Base-by-base conservation (phyloP, 2,113 vertebrate species). In the Nycticebus coucang region DNA sequence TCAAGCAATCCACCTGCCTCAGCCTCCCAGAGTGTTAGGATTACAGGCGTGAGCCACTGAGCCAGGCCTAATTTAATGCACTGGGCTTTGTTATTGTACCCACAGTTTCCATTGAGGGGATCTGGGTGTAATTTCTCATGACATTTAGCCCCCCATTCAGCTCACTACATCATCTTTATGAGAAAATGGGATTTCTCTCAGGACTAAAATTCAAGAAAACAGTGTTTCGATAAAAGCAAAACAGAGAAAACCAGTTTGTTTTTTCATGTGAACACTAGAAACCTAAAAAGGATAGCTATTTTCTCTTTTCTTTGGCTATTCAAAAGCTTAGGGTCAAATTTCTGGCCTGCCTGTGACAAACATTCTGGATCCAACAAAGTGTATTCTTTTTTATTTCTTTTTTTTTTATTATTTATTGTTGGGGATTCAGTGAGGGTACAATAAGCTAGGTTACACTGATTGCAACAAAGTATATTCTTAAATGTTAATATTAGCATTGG, bases 141-240 rank as follows among this genome's bases (percentile, higher is more conserved):
- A 82, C 12, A n/a, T 24, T 24, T 60, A 53, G 69, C 92, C 68
- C 50, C 50, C 35, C 71, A 71, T 45, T 87, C 91, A 87, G 30
- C 18, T 78, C 62, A 96, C 72, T 87, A 68, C 45, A 53, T 91
- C 33, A 85, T 50, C 88, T 64, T 60, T 22, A 82, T 21, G 35
- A 78, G 50, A 33, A 90, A 50, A 72, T 7, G 7, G 41, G 12
- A 55, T 92, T 92, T 95, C n/a, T 69, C 72, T 71, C n/a, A 24
- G 68, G 71, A 75, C 35, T 78, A 78, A 94, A 78, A 77, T 69
- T 77, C 41, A 88, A 84, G 71, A 93, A 97, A 75, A 78, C 9
- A 33, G 2, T 81, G 30, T 30, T 74, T 92, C 53, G 79, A 5
- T 35, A 50, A 87, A 83, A 86, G 57, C 60, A 69, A 83, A 72